phyloP scores from a whole-genome alignment of 2,113 vertebrate genomes.

The Serilophus lunatus region DNA sequence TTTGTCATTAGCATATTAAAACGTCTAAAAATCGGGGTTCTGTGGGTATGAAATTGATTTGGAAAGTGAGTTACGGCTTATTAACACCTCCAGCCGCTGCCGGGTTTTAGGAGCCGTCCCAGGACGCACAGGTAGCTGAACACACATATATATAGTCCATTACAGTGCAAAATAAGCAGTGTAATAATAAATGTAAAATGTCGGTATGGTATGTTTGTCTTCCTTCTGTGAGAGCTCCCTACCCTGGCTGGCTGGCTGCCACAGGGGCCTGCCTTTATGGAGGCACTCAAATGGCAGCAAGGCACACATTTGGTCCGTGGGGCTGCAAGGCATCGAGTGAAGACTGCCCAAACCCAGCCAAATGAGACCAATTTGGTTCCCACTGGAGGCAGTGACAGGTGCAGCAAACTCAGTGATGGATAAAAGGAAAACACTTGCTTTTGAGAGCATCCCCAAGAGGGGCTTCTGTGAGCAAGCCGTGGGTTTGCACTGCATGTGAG shows the following conservation, averaged over 20 bases:
- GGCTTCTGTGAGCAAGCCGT: fast-evolving
- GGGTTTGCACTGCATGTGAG: fast-evolving
- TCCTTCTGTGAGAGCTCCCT: background rate
- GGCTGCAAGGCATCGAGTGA: background rate
- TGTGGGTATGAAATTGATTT: background rate
- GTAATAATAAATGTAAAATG: background rate
- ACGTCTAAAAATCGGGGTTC: background rate
- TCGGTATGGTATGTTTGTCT: background rate
- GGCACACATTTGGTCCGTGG: background rate
- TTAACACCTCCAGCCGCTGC: background rate
- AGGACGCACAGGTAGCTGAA: background rate
- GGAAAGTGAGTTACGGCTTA: background rate
- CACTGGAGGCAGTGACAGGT: background rate
- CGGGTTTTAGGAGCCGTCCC: background rate
- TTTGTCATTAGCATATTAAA: background rate
- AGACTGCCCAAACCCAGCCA: background rate
- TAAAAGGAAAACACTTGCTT: background rate
- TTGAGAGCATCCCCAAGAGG: background rate
- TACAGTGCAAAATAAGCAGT: background rate
- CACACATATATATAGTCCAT: background rate
- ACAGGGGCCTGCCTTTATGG: background rate
- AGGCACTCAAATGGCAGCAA: background rate
- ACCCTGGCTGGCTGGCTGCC: background rate
- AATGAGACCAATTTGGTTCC: background rate
- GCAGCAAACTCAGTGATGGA: background rate